phyloP scores from a whole-genome alignment of 2,888 invertebrate genomes.

The Eupithecia tripunctaria region DNA sequence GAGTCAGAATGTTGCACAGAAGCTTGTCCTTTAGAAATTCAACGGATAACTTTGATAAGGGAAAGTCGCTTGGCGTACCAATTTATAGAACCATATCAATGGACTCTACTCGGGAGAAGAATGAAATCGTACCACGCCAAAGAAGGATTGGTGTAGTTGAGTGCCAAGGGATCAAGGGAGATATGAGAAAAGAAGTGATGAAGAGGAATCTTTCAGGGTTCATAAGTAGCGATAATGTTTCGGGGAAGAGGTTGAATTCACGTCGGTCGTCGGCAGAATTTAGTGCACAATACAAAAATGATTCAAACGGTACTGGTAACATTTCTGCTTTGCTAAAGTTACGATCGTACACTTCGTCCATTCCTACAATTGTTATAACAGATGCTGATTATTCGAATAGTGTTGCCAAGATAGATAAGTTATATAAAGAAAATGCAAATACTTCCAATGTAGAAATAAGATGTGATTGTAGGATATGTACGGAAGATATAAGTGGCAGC shows the following conservation, averaged over 20 bases:
- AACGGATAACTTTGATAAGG: slow-evolving; percentile 49
- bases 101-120: slow-evolving; percentile 47
- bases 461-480: slow-evolving; percentile 79
- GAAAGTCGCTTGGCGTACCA: slow-evolving; percentile 49
- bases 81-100: slow-evolving; percentile 60
- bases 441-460: slow-evolving; percentile 68
- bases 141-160: slow-evolving; percentile 59
- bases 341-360: slow-evolving; percentile 41
- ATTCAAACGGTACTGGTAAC: slow-evolving; percentile 32
- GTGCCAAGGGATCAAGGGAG: slow-evolving; percentile 56
- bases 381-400: slow-evolving; percentile 41
- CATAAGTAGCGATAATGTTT: slow-evolving; percentile 65
- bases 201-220: slow-evolving; percentile 56
- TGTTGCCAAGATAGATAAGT: slow-evolving; percentile 60
- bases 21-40: slow-evolving; percentile 52
- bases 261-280: slow-evolving; percentile 44
- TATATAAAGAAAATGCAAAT: slow-evolving; percentile 40
- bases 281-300: slow-evolving; percentile 18
- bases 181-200: slow-evolving; percentile 66
- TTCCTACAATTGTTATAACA: slow-evolving; percentile 56
- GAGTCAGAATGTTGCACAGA: slow-evolving; percentile 58
- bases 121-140: slow-evolving; percentile 51
- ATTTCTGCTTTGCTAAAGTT: slow-evolving; percentile 47
- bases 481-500: slow-evolving; percentile 49
- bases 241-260: slow-evolving; percentile 41